These are phyloP conservation scores for Leucosticte australis DNA, from an alignment of 2,113 vertebrate genomes.

Conservation along the genomic window DNA sequence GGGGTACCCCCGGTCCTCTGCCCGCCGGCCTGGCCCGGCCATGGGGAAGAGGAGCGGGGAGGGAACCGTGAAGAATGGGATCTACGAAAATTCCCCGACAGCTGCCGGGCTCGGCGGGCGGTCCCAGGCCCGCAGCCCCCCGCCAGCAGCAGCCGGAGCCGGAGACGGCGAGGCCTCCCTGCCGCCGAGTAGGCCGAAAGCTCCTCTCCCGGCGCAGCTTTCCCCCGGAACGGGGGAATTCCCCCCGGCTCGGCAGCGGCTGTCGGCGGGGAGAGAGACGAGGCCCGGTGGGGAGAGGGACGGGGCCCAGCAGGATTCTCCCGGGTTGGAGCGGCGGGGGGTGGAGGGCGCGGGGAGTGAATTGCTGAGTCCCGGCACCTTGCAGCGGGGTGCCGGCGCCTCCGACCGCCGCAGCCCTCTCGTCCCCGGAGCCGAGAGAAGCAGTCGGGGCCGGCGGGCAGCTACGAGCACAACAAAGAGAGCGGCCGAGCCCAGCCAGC, in stretches of 20 bases:
- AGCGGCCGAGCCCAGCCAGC: neutral
- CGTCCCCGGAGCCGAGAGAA: neutral
- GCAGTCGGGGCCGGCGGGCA: neutral
- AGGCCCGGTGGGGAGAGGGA: neutral
- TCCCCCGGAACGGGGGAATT: neutral
- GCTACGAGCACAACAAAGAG: conserved; percentile 33
- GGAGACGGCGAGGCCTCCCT: neutral
- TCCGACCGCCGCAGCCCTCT: neutral
- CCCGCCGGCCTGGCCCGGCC: neutral
- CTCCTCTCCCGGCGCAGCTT: neutral
- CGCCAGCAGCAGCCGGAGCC: neutral
- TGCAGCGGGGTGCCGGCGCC: neutral
- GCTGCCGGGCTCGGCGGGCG: neutral
- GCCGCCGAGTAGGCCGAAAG: conserved; percentile 25
- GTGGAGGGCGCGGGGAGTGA: neutral
- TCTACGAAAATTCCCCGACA: conserved; percentile 24
- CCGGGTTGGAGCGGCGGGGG: neutral
- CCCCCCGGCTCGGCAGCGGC: neutral
- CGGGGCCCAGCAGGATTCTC: neutral
- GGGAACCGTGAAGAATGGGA: neutral
- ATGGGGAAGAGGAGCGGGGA: neutral
- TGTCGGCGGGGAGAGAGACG: neutral
- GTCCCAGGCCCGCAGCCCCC: neutral
- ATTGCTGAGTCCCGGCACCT: neutral
- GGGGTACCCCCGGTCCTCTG: neutral